phyloP scores from a whole-genome alignment of 2,888 invertebrate species.

The Zaprionus bogoriensis region DNA sequence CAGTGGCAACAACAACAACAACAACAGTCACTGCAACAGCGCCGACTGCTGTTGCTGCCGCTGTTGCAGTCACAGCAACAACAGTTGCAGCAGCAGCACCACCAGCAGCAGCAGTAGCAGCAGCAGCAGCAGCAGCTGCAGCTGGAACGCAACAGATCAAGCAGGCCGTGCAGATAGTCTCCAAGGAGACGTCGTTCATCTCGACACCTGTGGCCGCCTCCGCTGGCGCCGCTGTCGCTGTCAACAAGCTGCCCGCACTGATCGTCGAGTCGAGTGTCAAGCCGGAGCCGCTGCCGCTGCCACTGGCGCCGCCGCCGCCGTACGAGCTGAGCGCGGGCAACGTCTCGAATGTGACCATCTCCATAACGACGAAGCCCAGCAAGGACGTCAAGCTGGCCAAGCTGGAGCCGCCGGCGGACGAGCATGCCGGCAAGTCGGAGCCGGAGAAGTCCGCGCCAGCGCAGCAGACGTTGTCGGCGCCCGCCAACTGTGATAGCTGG shows the following conservation, averaged over 20 bases:
- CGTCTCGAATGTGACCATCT: conserved; percentile 66
- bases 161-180: conserved; percentile 82
- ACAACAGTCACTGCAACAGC: conserved; percentile 6
- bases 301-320: conserved; percentile 48
- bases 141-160: conserved; percentile 38
- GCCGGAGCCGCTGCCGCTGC: conserved; percentile 23
- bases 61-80: background rate
- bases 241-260: conserved; percentile 36
- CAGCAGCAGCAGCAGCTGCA: conserved; percentile 42
- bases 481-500: conserved; percentile 35
- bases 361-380: conserved; percentile 66
- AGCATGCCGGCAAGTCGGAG: conserved; percentile 20
- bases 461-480: conserved; percentile 12
- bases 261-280: conserved; percentile 34
- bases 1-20: background rate
- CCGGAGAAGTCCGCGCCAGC: conserved; percentile 32
- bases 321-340: conserved; percentile 49
- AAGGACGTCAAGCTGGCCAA: conserved; percentile 40
- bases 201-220: conserved; percentile 81
- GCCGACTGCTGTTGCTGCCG: background rate
- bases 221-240: conserved; percentile 22
- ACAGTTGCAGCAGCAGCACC: background rate
- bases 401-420: conserved; percentile 23
- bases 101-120: conserved; percentile 16
- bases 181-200: conserved; percentile 85